phyloP scores from a whole-genome alignment of 2,888 invertebrate genomes.

The Coleophora deauratella region DNA sequence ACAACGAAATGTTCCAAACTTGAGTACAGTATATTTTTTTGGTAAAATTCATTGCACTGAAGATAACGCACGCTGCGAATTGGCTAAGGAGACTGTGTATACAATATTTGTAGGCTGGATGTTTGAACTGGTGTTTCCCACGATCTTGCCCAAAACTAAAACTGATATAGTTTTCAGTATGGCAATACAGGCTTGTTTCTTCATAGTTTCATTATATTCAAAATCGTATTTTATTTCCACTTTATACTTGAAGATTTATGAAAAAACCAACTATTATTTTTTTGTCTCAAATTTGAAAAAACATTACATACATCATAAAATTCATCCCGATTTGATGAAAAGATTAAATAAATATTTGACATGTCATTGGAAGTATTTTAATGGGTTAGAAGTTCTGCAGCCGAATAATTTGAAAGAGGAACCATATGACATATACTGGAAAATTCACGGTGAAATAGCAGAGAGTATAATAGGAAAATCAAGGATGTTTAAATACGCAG shows the following conservation, averaged over 20 bases:
- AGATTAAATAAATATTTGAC: not conserved
- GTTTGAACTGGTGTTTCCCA: not conserved
- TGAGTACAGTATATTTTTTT: too few species aligned
- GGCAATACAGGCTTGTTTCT: not conserved
- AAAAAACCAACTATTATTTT: not conserved
- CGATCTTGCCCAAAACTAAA: not conserved
- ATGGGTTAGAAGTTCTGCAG: not conserved
- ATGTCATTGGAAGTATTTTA: not conserved
- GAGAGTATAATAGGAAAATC: not conserved
- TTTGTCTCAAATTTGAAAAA: not conserved
- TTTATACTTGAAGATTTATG: not conserved
- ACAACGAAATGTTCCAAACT: too few species aligned
- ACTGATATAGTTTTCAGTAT: not conserved
- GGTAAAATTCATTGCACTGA: too few species aligned
- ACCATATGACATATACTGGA: not conserved
- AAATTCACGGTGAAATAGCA: not conserved
- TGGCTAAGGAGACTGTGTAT: not conserved
- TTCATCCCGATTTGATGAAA: not conserved
- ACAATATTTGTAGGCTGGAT: not conserved
- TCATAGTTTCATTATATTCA: not conserved
- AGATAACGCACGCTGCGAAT: not conserved
- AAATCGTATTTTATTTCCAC: not conserved
- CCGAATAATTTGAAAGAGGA: not conserved
- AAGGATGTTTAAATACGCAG: not conserved
- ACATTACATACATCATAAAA: not conserved